phyloP scores from a whole-genome alignment of 2,797 vertebrate genomes.

The Pagetopsis macropterus region DNA sequence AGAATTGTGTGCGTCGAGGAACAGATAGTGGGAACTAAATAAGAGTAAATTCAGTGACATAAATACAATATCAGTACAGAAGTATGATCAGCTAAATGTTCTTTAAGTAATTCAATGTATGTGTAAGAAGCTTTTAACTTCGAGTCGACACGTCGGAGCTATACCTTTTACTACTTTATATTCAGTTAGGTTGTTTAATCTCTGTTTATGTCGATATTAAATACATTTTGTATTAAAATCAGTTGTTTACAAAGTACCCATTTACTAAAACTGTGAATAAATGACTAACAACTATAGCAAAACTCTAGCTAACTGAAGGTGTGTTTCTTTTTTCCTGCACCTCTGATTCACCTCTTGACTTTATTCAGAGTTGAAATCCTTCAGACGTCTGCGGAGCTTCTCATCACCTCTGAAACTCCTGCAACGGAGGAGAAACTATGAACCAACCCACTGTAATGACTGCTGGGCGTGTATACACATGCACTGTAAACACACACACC shows the following conservation, averaged over 20 bases:
- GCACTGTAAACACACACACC: slow-evolving; percentile 30
- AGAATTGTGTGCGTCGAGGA: no score
- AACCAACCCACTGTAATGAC: slow-evolving; percentile 17
- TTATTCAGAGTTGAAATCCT: background rate
- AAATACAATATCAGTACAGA: background rate
- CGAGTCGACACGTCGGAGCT: no score
- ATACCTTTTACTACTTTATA: background rate
- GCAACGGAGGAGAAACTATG: slow-evolving; percentile 39
- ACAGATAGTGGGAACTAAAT: no score
- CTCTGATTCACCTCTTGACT: slow-evolving; percentile 16
- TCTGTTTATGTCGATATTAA: background rate
- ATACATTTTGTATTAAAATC: background rate
- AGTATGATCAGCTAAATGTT: background rate
- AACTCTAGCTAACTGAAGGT: no score
- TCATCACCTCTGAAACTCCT: slow-evolving; percentile 36
- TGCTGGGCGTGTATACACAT: slow-evolving; percentile 15
- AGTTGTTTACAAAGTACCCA: no score
- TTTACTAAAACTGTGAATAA: no score
- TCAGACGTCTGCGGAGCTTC: background rate
- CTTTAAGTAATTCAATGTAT: background rate
- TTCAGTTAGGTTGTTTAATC: background rate
- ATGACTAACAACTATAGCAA: no score
- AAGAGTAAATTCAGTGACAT: background rate
- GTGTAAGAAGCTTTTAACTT: background rate
- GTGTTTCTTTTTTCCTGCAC: no score